These are phyloP conservation scores for Apocrypta bakeri DNA, from an alignment of 1,140 invertebrate genomes.

Conservation along the genomic window DNA sequence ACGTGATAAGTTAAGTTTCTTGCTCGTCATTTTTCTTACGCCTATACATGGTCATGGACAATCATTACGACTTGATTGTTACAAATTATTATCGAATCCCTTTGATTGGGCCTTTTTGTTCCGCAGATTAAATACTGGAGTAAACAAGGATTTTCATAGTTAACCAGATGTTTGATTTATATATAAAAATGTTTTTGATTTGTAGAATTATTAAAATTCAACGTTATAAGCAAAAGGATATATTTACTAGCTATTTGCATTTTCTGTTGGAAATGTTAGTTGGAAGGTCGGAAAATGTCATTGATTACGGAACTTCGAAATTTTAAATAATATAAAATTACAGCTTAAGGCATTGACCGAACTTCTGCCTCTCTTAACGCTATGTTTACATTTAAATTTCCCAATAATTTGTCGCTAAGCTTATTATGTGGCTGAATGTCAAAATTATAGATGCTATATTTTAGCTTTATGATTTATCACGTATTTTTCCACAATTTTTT, in stretches of 20 bases:
- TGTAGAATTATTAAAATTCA: no score
- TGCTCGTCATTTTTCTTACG: background rate
- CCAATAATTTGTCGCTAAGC: slow-evolving; percentile 24
- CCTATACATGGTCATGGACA: background rate
- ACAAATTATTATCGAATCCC: slow-evolving; percentile 4
- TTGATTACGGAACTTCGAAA: slow-evolving; percentile 19
- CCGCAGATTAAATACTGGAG: background rate
- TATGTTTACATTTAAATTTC: slow-evolving; percentile 14
- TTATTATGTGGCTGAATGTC: slow-evolving; percentile 18
- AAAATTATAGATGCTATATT: slow-evolving; percentile 29
- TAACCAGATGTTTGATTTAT: background rate
- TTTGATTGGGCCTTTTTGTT: background rate
- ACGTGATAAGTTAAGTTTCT: background rate
- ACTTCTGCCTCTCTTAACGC: slow-evolving; percentile 7
- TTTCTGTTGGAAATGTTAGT: no score
- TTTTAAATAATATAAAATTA: slow-evolving; percentile 6
- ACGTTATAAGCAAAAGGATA: no score
- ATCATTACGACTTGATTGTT: slow-evolving; percentile 6
- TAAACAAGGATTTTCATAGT: background rate
- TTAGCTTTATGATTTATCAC: no score
- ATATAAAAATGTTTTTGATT: no score
- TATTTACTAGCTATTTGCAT: background rate
- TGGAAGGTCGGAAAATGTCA: background rate
- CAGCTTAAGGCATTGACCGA: background rate
- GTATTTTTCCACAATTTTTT: background rate